Conservation (phyloP, 1,140 invertebrate species). For the Cydia strobilella region DNA sequence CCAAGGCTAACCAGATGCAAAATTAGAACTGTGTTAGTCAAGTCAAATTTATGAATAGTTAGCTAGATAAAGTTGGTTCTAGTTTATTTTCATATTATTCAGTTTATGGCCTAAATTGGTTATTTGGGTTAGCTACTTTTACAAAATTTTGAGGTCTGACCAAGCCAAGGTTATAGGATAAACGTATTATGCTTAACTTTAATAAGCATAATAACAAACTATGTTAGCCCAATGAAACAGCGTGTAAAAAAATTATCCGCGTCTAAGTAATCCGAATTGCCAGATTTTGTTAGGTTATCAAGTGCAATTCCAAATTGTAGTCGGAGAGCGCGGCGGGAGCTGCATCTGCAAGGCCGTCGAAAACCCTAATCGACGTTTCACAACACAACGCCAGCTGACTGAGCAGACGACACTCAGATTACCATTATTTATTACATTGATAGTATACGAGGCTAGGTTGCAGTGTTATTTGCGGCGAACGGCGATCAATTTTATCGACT, state of each 20-base stretch:
- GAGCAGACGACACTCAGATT: background rate
- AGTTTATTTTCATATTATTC: background rate
- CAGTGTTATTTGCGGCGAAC: background rate
- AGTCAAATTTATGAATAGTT: background rate
- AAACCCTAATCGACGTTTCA: conserved; percentile 44
- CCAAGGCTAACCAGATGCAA: conserved; percentile 14
- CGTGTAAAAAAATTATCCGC: too few species aligned
- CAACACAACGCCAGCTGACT: conserved; percentile 37
- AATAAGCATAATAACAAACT: background rate
- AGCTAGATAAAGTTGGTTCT: background rate
- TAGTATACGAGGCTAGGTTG: background rate
- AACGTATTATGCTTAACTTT: too few species aligned
- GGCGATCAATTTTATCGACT: background rate
- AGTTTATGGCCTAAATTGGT: background rate
- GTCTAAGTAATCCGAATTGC: too few species aligned
- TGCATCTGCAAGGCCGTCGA: conserved; percentile 49
- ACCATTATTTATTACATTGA: background rate
- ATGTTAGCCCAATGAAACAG: background rate
- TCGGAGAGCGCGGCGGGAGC: conserved; percentile 31
- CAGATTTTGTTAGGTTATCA: background rate
- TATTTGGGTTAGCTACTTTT: conserved; percentile 4
- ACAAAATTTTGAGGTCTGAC: background rate
- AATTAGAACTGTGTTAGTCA: background rate
- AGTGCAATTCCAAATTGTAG: background rate
- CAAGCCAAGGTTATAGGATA: background rate